Evolutionary conservation across 2,113 vertebrate species (phyloP).

Genomic region (Xiphophorus hellerii): DNA sequence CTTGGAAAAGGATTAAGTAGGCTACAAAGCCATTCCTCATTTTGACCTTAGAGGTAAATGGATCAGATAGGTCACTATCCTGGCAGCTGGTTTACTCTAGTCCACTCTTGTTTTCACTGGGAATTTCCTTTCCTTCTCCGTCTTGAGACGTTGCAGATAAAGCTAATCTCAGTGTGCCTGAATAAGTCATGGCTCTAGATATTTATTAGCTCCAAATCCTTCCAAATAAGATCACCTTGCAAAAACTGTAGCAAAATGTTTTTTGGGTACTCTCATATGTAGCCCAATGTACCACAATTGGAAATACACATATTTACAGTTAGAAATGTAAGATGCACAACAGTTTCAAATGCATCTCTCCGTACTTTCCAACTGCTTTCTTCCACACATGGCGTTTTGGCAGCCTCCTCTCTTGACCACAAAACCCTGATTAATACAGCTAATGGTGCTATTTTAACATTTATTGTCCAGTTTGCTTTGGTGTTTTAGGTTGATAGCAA

Average conservation of each 20-base stretch:
- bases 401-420: too few species aligned
- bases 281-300: too few species aligned
- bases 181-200: not conserved
- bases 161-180: not conserved
- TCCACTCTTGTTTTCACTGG: not conserved
- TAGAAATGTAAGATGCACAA: too few species aligned
- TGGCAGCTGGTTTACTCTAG: not conserved
- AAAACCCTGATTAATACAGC: too few species aligned
- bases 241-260: too few species aligned
- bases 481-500: conserved; percentile 1
- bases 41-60: not conserved
- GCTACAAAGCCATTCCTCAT: not conserved
- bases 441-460: not conserved
- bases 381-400: too few species aligned
- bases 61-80: not conserved
- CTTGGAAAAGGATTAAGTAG: not conserved
- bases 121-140: not conserved
- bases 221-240: too few species aligned
- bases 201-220: not conserved
- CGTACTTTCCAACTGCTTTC: too few species aligned
- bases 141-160: not conserved
- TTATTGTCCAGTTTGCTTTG: not conserved
- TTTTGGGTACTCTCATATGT: too few species aligned
- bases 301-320: too few species aligned
- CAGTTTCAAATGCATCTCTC: too few species aligned